Evolutionary conservation across 2,888 invertebrate genomes (phyloP), one percentile per base, ranked within the genome.

Genomic region (Eupithecia inturbata): DNA sequence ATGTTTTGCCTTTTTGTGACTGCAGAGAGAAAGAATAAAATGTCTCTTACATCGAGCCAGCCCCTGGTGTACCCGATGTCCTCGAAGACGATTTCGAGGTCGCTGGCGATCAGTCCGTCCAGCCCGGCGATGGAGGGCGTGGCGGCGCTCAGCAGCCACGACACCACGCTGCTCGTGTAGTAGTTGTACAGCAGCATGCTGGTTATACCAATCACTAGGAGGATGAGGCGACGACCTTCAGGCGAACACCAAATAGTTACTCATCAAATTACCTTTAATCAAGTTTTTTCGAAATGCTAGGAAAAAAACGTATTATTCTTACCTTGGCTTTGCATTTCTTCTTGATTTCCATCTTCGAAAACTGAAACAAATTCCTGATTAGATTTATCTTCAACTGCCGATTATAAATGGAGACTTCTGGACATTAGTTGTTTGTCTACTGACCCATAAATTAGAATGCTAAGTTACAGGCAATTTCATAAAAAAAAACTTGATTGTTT

Each of bases 101-200:
- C 88, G 77, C 95, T 95, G 68, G 88, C 86, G 12, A 95, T 90
- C 28, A 95, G 90, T 14, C 93, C 94, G n/a, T 92, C 92, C 19
- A 95, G 80, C 31, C 90, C 89, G 49, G 87, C 88, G 31, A 95
- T 88, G 10, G 92, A 91, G 1, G 92, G 91, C 0, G 94, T 90
- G 0, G 92, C 91, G 0, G 94, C 94, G 72, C 90, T 95, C 63
- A 95, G 89, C n/a, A 95, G 87, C 85, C 95, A 95, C 0, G 95
- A 95, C 1, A 95, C 95, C 62, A 95, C 95, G 79, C 95, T 95
- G 72, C 95, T 95, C 0, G 95, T 95, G 85, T 95, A 95, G 87
- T 95, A 95, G 85, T 95, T 95, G 82, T 95, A 95, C 1, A 95
- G 86, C 10, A 95, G 83, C 87, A 95, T 91, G 76, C 93, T 92